A percentile compares a stretch with the other conserved stretches of the same genome.
Conservation (phyloP, 2,797 vertebrate genomes). For the Gallinago stenura region DNA sequence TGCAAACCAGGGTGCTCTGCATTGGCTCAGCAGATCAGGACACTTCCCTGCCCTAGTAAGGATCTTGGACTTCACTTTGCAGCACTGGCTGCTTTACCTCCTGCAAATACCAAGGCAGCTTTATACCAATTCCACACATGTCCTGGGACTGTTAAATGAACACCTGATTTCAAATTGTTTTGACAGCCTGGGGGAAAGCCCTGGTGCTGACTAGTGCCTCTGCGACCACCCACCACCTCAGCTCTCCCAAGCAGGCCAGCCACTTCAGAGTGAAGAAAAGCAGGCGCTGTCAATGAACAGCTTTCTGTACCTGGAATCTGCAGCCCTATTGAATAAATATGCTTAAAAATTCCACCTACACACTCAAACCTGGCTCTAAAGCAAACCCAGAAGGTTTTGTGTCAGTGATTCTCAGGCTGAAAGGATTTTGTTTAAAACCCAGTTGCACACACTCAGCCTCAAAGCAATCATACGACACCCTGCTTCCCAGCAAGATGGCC, state of each 20-base stretch:
- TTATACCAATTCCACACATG: background rate
- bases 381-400: background rate
- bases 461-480: background rate
- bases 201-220: background rate
- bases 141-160: background rate
- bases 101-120: background rate
- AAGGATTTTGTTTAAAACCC: background rate
- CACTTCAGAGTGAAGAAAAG: rapidly evolving
- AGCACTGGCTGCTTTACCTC: background rate
- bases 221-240: background rate
- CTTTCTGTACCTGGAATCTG: background rate
- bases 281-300: rapidly evolving
- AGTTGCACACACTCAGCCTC: background rate
- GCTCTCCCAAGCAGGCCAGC: background rate
- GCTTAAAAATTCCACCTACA: background rate
- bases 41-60: background rate
- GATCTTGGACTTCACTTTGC: background rate
- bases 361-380: background rate
- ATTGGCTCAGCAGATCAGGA: rapidly evolving
- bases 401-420: background rate
- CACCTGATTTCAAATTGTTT: background rate
- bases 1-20: background rate
- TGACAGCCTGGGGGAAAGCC: background rate
- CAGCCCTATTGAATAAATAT: background rate
- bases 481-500: background rate